These are phyloP conservation scores for Carcina quercana DNA, from an alignment of 2,888 invertebrate species.

Conservation along the genomic window DNA sequence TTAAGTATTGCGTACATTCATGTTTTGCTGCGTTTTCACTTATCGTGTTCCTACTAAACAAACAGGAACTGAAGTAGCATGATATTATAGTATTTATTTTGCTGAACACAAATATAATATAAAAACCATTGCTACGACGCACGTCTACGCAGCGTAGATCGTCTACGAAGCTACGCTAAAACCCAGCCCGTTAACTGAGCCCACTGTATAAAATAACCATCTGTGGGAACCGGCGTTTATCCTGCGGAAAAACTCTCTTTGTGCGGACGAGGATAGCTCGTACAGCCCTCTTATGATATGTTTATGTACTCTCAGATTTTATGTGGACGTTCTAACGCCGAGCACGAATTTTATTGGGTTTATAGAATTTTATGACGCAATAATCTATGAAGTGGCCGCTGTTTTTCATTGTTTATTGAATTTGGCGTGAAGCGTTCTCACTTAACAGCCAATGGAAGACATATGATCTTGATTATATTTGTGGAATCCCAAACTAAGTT, in stretches of 20 bases:
- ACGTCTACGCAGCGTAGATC: slow-evolving; percentile 18
- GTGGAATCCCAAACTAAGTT: too few relatives aligned
- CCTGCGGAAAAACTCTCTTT: slow-evolving; percentile 66
- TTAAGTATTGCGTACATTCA: too few relatives aligned
- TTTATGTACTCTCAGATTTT: slow-evolving; percentile 74
- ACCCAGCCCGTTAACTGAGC: slow-evolving; percentile 57
- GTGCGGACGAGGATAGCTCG: slow-evolving; percentile 65
- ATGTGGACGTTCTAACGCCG: slow-evolving; percentile 70
- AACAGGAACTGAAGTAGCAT: too few relatives aligned
- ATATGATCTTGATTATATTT: too few relatives aligned
- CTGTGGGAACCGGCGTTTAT: slow-evolving; percentile 62
- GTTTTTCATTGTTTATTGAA: slow-evolving; percentile 71
- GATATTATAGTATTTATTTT: background rate
- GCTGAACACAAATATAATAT: background rate
- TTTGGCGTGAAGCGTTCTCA: slow-evolving; percentile 31
- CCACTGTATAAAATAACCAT: slow-evolving; percentile 73
- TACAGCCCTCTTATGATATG: slow-evolving; percentile 72
- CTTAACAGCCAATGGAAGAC: slow-evolving; percentile 39
- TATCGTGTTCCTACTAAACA: background rate
- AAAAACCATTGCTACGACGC: background rate
- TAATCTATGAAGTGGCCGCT: slow-evolving; percentile 64
- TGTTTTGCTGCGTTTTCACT: too few relatives aligned
- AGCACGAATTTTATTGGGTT: slow-evolving; percentile 73
- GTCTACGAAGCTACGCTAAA: slow-evolving; percentile 31
- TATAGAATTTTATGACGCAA: slow-evolving; percentile 71